Evolutionary conservation across 2,797 vertebrate genomes (phyloP).

Genomic region (Thunnus albacares): DNA sequence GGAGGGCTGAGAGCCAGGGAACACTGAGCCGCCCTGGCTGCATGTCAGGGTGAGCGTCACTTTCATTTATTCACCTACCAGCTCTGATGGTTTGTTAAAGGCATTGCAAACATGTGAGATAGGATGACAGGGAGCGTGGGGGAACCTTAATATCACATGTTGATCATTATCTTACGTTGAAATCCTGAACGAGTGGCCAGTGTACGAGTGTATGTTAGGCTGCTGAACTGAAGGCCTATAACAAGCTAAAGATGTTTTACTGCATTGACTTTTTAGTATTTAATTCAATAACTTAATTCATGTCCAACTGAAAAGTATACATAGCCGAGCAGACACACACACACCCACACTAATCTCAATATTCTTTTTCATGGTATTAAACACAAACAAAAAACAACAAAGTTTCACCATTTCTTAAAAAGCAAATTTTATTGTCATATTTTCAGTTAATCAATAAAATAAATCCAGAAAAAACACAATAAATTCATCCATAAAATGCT

Average conservation of each 20-base stretch:
- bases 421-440: constrained; percentile 46
- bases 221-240: background rate
- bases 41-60: constrained; percentile 46
- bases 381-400: background rate
- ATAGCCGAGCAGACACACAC: background rate
- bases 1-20: constrained; percentile 64
- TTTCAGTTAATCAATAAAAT: background rate
- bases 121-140: background rate
- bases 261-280: background rate
- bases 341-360: background rate
- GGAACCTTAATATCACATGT: constrained; percentile 16
- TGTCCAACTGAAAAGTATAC: background rate
- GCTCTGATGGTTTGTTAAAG: background rate
- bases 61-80: constrained; percentile 52
- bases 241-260: background rate
- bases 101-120: background rate
- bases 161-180: background rate
- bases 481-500: constrained; percentile 2
- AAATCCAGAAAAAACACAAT: constrained; percentile 5
- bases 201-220: background rate
- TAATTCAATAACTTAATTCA: background rate
- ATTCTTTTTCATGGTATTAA: too few relatives aligned
- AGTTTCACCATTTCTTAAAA: background rate
- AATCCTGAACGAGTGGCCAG: background rate
- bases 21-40: constrained; percentile 66